Base-by-base conservation (phyloP, 2,797 vertebrate genomes). In the Chaetodon trifasciatus region DNA sequence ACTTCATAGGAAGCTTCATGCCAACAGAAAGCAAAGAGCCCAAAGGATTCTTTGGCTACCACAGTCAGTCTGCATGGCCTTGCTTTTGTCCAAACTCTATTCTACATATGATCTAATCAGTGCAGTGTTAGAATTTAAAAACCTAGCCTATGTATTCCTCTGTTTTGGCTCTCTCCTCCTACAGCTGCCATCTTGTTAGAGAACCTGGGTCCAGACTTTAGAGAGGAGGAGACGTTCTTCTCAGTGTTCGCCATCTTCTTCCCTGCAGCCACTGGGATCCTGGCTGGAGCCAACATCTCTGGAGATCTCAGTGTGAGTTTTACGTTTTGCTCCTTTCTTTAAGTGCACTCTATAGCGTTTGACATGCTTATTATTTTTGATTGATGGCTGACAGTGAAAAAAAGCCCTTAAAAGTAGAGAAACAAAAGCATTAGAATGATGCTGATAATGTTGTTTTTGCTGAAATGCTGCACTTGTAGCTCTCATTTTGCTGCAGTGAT, bases 161-260 rank as follows among this genome's bases (percentile, higher is more conserved):
- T 70, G n/a, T 56, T 35, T 73, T 1, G 50, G 0, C 21, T 70
- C 21, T 19, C n/a, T 49, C 12, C 1, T 58, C 46, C 58, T 24
- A 0, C 69, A 99, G 98, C 93, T 23, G 97, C 97, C 74, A 97
- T 99, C 91, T 95, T 99, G 88, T 85, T 93, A 76, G 98, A 99
- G 89, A 99, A 99, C 94, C 96, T 99, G 90, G 97, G 97, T 80
- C 98, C 98, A 15, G 96, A 97, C 90, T 99, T 99, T 83, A 94
- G 96, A 84, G 96, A 95, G 0, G 94, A 91, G 0, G 96, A 99
- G 91, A 96, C 96, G 1, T 99, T 99, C 93, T 99, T 99, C 92
- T 98, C 98, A 0, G 96, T 98, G 17, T 99, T 99, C 80, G 97
- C 98, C 73, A 99, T 99, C 89, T 99, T 99, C 93, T 99, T 99